Base-by-base conservation (phyloP, 1,140 invertebrate genomes). In the Pachyrhynchus sulphureomaculatus region DNA sequence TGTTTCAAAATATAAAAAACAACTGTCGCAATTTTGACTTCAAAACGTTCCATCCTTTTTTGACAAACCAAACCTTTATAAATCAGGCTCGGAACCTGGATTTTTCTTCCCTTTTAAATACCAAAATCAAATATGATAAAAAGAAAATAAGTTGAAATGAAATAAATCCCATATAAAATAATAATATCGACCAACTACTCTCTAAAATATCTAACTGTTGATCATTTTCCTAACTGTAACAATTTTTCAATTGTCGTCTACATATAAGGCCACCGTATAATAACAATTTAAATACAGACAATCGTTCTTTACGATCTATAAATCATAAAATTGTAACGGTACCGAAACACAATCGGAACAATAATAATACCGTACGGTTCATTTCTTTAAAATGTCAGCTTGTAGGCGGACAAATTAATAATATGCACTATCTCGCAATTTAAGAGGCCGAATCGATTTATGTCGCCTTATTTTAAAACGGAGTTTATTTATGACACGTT, bases 331-430 rank as follows among this genome's bases (percentile, higher is more conserved):
- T 48, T 39, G 33, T 58, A 58, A 58, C 55, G 55, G 55, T 58
- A 58, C 24, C 47, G 17, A 13, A 39, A 58, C 32, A 58, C 55
- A 58, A 58, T 58, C 44, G 44, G 32, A 2, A 58, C 44, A 48
- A 58, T 58, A 58, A 58, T 58, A 58, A 58, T 58, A 58, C 55
- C 55, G 42, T 58, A 48, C 55, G 55, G 55, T 58, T 52, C 39
- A 59, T 59, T 51, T 59, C 48, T 59, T 59, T 52, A 51, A 59
- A 59, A 59, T 59, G 57, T 59, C 62, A 42, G 39, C 23, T 15
- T 21, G 62, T 64, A 21, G 55, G 55, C 42, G 62, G 62, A 64
- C 53, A 63, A 63, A 63, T 56, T 57, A 59, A 51, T 49, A 37
- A 42, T 44, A 42, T 29, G 36, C 34, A 41, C 18, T 3, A 12